Percentiles rank a stretch among this genome's conserved stretches.
These are phyloP conservation scores for Rhinogobio ventralis DNA, from an alignment of 2,797 vertebrate species.

Conservation along the genomic window DNA sequence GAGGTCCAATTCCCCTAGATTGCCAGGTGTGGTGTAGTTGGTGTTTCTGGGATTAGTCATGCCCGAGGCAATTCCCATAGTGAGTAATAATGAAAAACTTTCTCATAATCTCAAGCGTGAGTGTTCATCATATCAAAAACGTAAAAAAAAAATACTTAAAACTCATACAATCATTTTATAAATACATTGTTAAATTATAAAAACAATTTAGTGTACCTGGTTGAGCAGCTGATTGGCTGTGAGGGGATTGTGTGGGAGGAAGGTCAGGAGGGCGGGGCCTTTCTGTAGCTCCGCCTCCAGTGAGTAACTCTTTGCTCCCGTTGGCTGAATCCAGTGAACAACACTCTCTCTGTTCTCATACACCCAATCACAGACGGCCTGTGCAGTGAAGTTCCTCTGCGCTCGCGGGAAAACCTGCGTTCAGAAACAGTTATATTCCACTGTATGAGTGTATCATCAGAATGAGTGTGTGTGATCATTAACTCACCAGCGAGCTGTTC, in stretches of 20 bases:
- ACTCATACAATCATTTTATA: neutral
- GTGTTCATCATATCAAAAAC: neutral
- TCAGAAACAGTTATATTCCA: neutral
- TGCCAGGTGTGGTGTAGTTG: too few relatives aligned
- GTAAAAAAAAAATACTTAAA: too few relatives aligned
- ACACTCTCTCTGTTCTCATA: conserved; percentile 86
- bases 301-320: conserved; percentile 68
- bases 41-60: too few relatives aligned
- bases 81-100: too few relatives aligned
- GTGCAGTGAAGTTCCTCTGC: conserved; percentile 87
- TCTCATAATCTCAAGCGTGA: too few relatives aligned
- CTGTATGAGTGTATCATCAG: neutral
- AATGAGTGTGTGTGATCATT: neutral
- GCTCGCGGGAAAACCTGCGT: conserved; percentile 86
- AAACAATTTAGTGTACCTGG: conserved; percentile 76
- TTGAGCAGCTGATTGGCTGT: conserved; percentile 78
- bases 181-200: neutral
- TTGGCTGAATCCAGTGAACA: conserved; percentile 60
- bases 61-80: too few relatives aligned
- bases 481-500: conserved; percentile 91
- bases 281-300: conserved; percentile 85
- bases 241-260: conserved; percentile 89
- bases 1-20: too few relatives aligned
- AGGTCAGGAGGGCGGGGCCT: conserved; percentile 92
- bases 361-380: conserved; percentile 90